Percentiles rank a stretch among this genome's conserved stretches.
Conservation (phyloP, 2,888 invertebrate species). For the Epinotia demarniana region DNA sequence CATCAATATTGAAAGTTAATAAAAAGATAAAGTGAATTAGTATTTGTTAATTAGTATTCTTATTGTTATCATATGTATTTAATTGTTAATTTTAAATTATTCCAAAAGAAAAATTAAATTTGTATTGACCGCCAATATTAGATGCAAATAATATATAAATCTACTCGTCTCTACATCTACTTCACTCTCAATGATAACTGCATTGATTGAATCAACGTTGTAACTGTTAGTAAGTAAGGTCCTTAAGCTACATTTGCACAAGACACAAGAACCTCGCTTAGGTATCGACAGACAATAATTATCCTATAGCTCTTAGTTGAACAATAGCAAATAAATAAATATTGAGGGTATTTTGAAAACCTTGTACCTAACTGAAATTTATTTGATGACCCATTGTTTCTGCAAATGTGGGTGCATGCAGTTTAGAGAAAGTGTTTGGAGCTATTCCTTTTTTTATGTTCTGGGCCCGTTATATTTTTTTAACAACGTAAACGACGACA, state of each 20-base stretch:
- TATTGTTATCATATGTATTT: no score
- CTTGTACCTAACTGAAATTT: conserved; percentile 47
- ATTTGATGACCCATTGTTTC: conserved; percentile 49
- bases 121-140: neutral
- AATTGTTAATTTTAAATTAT: no score
- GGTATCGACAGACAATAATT: conserved; percentile 48
- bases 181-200: neutral
- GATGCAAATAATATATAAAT: neutral
- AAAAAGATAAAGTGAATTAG: no score
- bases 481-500: neutral
- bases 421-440: conserved; percentile 33
- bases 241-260: conserved; percentile 45
- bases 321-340: conserved; percentile 56
- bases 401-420: conserved; percentile 24
- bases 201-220: neutral
- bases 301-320: conserved; percentile 48
- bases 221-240: conserved; percentile 6
- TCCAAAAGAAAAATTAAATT: no score
- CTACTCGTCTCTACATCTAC: neutral
- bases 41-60: no score
- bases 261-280: conserved; percentile 40
- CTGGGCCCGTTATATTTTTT: neutral
- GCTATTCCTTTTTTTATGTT: conserved; percentile 10
- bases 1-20: no score
- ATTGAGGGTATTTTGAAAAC: conserved; percentile 49